Percentiles rank a stretch among this genome's conserved stretches.
Evolutionary conservation across 2,113 vertebrate species (phyloP).

Genomic region (rabbit (Oryctolagus cuniculus)): mOryCun1.1 NC_091432.1:51361001-51361500

Average conservation of each 20-base stretch:
- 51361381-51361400: slow-evolving; percentile 26
- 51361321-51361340: background rate
- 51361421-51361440: background rate
- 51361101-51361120: slow-evolving; percentile 2
- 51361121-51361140: background rate
- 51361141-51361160: background rate
- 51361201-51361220: background rate
- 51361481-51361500: background rate
- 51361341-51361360: background rate
- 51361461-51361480: background rate
- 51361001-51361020: background rate
- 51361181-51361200: background rate
- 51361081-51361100: slow-evolving; percentile 20
- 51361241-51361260: background rate
- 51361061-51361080: background rate
- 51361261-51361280: background rate
- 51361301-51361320: background rate
- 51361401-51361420: background rate
- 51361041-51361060: background rate
- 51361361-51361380: background rate
- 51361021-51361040: background rate
- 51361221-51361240: background rate
- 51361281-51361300: slow-evolving; percentile 8
- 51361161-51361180: background rate
- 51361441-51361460: too few relatives aligned